These are phyloP conservation scores for Heliangelus exortis DNA, from an alignment of 2,797 vertebrate species.

Conservation along the genomic window DNA sequence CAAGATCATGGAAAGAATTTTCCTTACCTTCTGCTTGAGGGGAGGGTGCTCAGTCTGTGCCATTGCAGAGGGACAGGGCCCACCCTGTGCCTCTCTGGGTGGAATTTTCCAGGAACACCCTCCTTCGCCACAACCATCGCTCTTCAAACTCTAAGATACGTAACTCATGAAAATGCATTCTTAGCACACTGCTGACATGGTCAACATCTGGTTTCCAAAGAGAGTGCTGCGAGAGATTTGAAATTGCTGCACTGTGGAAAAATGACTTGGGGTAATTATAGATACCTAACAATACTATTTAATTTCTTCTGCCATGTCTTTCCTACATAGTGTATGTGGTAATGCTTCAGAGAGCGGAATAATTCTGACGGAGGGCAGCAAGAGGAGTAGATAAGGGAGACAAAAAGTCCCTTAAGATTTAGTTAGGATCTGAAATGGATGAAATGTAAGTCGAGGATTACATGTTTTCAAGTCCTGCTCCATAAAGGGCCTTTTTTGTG, in stretches of 20 bases:
- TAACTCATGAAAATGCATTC: slow-evolving; percentile 70
- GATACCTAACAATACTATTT: slow-evolving; percentile 65
- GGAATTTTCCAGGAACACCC: slow-evolving; percentile 62
- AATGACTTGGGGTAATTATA: slow-evolving; percentile 60
- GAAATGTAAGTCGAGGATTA: background rate
- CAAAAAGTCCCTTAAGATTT: background rate
- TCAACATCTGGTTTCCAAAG: slow-evolving; percentile 73
- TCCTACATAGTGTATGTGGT: slow-evolving; percentile 10
- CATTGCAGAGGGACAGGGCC: background rate
- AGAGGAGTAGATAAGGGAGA: background rate
- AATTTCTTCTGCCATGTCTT: slow-evolving; percentile 58
- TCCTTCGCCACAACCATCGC: background rate
- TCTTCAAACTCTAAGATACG: slow-evolving; percentile 30
- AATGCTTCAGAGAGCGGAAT: slow-evolving; percentile 26
- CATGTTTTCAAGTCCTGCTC: background rate
- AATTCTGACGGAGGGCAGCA: slow-evolving; percentile 12
- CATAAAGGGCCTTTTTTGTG: background rate
- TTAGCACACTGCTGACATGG: slow-evolving; percentile 70
- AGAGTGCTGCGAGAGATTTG: slow-evolving; percentile 52
- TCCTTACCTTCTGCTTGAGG: background rate
- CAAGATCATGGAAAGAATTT: background rate
- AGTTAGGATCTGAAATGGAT: background rate
- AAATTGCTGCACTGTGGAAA: slow-evolving; percentile 61
- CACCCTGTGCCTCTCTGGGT: background rate
- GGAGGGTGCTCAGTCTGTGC: background rate